Evolutionary conservation across 2,113 vertebrate genomes (phyloP).

Genomic region (Dolichotis patagonum): DNA sequence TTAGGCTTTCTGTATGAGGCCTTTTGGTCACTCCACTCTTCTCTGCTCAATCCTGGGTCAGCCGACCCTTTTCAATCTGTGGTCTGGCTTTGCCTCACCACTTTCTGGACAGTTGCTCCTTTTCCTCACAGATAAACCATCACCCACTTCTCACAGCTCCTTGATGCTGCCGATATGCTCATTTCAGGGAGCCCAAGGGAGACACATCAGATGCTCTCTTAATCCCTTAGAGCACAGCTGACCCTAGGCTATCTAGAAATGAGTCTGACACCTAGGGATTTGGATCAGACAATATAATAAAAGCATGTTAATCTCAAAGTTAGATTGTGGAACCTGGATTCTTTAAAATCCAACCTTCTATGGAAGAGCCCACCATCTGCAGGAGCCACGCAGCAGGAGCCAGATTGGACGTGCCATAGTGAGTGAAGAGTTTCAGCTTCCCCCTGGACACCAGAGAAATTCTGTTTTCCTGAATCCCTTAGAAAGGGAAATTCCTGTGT

Average conservation of each 20-base stretch:
- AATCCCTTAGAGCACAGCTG: conserved; percentile 41
- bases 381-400: not conserved
- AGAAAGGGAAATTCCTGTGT: not conserved
- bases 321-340: not conserved
- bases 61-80: not conserved
- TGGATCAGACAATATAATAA: not conserved
- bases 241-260: not conserved
- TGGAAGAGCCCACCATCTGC: not conserved
- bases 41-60: not conserved
- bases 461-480: not conserved
- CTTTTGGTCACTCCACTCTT: not conserved
- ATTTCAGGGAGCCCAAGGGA: not conserved
- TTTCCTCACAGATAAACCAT: not conserved
- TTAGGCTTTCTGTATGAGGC: not conserved
- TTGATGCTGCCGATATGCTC: not conserved
- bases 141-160: not conserved
- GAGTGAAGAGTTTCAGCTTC: no score
- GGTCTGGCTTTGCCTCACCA: not conserved
- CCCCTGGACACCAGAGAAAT: not conserved
- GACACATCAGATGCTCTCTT: not conserved
- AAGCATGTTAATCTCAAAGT: not conserved
- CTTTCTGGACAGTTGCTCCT: not conserved
- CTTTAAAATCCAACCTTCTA: not conserved
- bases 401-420: not conserved
- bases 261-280: not conserved